These are phyloP conservation scores for Clarias fuscus DNA, from an alignment of 2,797 vertebrate genomes.

Conservation along the genomic window DNA sequence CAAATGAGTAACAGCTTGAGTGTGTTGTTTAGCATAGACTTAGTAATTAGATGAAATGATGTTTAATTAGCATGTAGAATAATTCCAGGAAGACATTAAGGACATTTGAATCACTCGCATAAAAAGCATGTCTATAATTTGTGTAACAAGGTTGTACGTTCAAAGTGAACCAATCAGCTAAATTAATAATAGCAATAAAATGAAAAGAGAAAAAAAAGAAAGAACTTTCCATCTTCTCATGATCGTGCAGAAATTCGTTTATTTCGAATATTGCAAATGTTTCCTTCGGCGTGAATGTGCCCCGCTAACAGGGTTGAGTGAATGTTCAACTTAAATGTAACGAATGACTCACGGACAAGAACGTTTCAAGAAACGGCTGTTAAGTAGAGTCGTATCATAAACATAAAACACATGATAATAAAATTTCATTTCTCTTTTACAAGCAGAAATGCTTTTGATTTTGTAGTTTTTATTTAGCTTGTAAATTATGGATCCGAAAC, in stretches of 20 bases:
- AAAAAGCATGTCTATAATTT: not conserved
- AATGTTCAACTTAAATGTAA: not conserved
- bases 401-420: not conserved
- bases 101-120: not conserved
- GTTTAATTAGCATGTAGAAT: not conserved
- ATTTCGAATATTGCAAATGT: not conserved
- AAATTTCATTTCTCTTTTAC: not conserved
- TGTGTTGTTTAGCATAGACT: not conserved
- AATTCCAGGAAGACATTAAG: not conserved
- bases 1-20: not conserved
- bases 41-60: not conserved
- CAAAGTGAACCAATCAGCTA: not conserved
- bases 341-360: not conserved
- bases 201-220: not conserved
- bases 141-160: not conserved
- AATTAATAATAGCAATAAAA: not conserved
- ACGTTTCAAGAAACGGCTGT: not conserved
- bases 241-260: not conserved
- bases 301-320: not conserved
- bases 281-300: not conserved
- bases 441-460: not conserved
- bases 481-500: not conserved
- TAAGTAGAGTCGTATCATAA: not conserved
- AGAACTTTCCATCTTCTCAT: not conserved
- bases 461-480: not conserved